phyloP scores from a whole-genome alignment of 2,113 vertebrate species.

The Pyrgilauda ruficollis region DNA sequence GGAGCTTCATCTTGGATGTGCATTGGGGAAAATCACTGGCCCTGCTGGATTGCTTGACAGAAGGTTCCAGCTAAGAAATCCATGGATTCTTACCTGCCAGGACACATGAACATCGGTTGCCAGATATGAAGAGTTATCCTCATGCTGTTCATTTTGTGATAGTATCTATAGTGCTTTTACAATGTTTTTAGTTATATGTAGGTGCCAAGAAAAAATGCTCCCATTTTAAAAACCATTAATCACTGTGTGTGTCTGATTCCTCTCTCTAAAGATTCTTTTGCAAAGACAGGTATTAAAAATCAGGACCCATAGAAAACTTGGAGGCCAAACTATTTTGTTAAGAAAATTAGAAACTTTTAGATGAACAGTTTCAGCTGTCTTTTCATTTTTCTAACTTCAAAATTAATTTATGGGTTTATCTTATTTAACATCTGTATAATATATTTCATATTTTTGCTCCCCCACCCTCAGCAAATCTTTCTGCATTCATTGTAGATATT shows the following conservation, averaged over 20 bases:
- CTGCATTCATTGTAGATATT: background rate
- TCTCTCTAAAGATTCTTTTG: background rate
- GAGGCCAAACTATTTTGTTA: background rate
- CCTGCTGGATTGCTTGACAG: background rate
- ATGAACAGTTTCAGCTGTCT: background rate
- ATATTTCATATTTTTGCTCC: background rate
- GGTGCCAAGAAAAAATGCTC: background rate
- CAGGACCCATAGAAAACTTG: background rate
- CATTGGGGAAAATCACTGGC: background rate
- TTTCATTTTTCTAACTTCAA: conserved; percentile 1
- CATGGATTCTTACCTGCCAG: background rate
- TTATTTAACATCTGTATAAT: background rate
- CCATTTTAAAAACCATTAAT: background rate
- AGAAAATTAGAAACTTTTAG: background rate
- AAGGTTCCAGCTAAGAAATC: background rate
- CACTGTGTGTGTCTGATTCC: background rate
- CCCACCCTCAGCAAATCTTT: background rate
- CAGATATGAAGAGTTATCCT: background rate
- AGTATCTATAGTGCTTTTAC: background rate
- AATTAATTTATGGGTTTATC: background rate
- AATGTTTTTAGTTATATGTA: background rate
- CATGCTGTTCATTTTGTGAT: background rate
- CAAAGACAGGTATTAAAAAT: background rate
- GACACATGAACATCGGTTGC: background rate
- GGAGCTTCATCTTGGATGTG: background rate